Evolutionary conservation across 2,888 invertebrate genomes (phyloP).

Genomic region (Cheilosia vulpina): DNA sequence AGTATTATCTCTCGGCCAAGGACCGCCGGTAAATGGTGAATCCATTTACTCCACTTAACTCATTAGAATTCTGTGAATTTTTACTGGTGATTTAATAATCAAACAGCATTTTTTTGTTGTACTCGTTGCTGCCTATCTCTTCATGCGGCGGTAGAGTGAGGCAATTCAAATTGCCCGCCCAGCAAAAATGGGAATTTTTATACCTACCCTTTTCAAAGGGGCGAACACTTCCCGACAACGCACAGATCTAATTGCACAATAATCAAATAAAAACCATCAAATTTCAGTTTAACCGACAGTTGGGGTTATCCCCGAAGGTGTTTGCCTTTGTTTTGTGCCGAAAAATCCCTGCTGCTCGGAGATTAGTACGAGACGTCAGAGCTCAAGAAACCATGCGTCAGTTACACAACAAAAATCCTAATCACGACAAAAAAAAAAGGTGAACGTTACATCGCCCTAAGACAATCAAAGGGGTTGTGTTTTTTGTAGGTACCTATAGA

Average conservation of each 20-base stretch:
- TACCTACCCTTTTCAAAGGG: conserved; percentile 40
- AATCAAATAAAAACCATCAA: conserved; percentile 76
- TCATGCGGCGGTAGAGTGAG: conserved; percentile 41
- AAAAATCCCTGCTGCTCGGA: conserved; percentile 28
- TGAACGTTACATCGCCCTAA: conserved; percentile 39
- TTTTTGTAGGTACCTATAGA: conserved; percentile 10
- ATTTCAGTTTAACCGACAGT: conserved; percentile 72
- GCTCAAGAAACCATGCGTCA: conserved; percentile 43
- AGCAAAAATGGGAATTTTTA: neutral
- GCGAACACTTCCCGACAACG: conserved; percentile 13
- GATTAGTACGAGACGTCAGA: conserved; percentile 44
- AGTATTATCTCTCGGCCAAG: conserved; percentile 46
- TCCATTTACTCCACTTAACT: conserved; percentile 75
- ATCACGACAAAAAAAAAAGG: conserved; percentile 10
- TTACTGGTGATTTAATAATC: conserved; percentile 74
- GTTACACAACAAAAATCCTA: conserved; percentile 48
- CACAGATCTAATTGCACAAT: conserved; percentile 73
- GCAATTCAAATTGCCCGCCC: conserved; percentile 54
- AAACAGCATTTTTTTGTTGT: conserved; percentile 33
- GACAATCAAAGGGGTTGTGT: conserved; percentile 66
- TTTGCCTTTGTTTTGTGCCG: conserved; percentile 44
- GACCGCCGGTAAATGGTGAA: conserved; percentile 48
- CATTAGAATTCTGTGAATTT: conserved; percentile 74
- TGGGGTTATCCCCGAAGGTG: conserved; percentile 66
- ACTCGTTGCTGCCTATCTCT: neutral